Evolutionary conservation across 2,797 vertebrate genomes (phyloP), one percentile per base, ranked within the genome.

Genomic region (Prunella strophiata): DNA sequence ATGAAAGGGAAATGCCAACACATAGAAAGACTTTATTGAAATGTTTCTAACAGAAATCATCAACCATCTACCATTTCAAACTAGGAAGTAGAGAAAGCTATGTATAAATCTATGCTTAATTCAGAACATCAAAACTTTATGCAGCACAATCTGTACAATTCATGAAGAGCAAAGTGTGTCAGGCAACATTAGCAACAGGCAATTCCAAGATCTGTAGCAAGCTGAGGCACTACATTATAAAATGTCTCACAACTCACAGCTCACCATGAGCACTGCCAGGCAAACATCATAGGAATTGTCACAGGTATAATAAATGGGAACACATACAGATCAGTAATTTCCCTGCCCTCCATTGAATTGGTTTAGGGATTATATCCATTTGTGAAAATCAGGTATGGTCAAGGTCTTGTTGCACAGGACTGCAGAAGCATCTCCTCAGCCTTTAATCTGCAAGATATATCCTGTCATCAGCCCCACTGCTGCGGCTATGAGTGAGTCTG

Each of bases 391-490:
- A 58, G 7, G 11, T 57, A 45, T 34, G 19, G 20, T 65, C 34
- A 30, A 54, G 4, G 4, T 54, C 21, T 11, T 4, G 7, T 15
- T 6, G 1, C 42, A 47, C 13, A 50, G 32, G 26, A 52, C 26
- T 23, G 26, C 21, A 57, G 13, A 10, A 70, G 23, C 11, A 48
- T 42, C 32, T 78, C 11, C 15, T 11, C 25, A 40, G 15, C 3
- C 45, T 67, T 43, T 47, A 43, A 34, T 26, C 32, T 75, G 21
- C 19, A 58, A 38, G 21, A 45, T 23, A 15, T 7, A 17, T 3
- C 2, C 21, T 19, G 2, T 22, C 55, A 68, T 19, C 34, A 65
- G 13, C 9, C 34, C 5, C 0, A 2, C 4, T 72, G 14, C 11
- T 45, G 4, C 4, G 26, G 9, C 29, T 68, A 13, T 19, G 30